Evolutionary conservation across 35 echinoderm and acorn worm species (phyloP).

Genomic region (Diadema setosum): DNA sequence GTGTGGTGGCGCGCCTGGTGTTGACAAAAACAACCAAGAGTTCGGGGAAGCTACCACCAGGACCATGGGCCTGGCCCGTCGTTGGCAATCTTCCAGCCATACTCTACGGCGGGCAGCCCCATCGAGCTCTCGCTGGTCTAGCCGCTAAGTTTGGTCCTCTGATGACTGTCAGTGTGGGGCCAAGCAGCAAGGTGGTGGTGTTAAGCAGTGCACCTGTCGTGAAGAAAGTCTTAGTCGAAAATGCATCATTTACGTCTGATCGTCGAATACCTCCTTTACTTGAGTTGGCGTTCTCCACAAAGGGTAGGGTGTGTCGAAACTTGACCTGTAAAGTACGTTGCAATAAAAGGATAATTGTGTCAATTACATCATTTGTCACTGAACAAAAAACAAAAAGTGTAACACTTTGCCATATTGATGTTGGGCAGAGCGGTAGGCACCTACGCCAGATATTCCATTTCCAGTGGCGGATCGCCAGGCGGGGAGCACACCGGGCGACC

Average conservation of each 20-base stretch:
- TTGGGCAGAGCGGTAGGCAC: no score
- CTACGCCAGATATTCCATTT: no score
- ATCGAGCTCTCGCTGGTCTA: not conserved
- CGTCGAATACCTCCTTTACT: not conserved
- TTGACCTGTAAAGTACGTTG: no score
- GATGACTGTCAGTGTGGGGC: not conserved
- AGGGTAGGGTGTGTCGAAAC: not conserved
- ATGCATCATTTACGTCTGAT: not conserved
- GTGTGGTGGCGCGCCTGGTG: no score
- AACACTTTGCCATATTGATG: no score
- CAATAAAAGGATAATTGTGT: no score
- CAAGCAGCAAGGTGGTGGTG: not conserved
- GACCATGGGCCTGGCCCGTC: slow-evolving; percentile 7
- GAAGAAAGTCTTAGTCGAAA: not conserved
- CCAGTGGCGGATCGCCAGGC: no score
- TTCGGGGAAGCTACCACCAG: not conserved
- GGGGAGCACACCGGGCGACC: no score
- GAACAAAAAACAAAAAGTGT: no score
- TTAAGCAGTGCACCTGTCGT: not conserved
- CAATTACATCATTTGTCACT: no score
- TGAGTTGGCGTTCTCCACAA: not conserved
- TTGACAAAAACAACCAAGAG: no score
- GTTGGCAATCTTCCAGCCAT: not conserved
- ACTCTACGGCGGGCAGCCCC: not conserved
- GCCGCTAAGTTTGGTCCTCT: not conserved